Base-by-base conservation (phyloP, 2,888 invertebrate species). In the Keiferia lycopersicella region DNA sequence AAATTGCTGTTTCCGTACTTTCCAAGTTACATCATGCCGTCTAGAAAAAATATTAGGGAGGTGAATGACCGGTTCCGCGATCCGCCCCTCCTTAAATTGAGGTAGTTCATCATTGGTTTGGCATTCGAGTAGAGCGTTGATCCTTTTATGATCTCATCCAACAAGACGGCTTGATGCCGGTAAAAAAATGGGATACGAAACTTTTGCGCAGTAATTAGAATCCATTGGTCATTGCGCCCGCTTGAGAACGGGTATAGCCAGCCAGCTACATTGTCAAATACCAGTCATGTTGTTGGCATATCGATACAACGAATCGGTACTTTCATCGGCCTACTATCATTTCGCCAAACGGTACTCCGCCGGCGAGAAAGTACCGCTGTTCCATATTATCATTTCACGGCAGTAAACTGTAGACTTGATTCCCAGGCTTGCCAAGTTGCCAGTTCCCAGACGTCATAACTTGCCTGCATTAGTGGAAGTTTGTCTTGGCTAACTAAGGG, bases 71-170 rank as follows among this genome's bases (percentile, higher is more conserved):
- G 79, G 67, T 69, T 76, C 71, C 75, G 77, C 74, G 79, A 77
- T 75, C 75, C 79, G 78, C 77, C 73, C 71, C 80, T 79, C 77
- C 77, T 78, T 76, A 74, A 80, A 78, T 80, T 75, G 75, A 77
- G 77, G 77, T 81, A 80, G 80, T 79, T 80, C 82, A 83, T 87
- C 87, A 87, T 81, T 81, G 83, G 80, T 84, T 84, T 72, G 84
- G 84, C 77, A 83, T 86, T 84, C 80, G 81, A 74, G 71, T 74
- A 80, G 91, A 85, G 77, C 91, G 76, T 88, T 91, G 91, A 88
- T 91, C 91, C 89, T 90, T 80, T 74, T 69, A 82, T 91, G 90
- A 91, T 89, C 88, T 91, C 91, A 91, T 90, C 87, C 76, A 73
- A 70, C 76, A 73, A 70, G 73, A 77, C 75, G 71, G 71, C 73